A percentile compares a stretch with the other conserved stretches of the same genome.
Evolutionary conservation across 2,797 vertebrate genomes (phyloP).

Genomic region (Oceanodroma leucorhoa): DNA sequence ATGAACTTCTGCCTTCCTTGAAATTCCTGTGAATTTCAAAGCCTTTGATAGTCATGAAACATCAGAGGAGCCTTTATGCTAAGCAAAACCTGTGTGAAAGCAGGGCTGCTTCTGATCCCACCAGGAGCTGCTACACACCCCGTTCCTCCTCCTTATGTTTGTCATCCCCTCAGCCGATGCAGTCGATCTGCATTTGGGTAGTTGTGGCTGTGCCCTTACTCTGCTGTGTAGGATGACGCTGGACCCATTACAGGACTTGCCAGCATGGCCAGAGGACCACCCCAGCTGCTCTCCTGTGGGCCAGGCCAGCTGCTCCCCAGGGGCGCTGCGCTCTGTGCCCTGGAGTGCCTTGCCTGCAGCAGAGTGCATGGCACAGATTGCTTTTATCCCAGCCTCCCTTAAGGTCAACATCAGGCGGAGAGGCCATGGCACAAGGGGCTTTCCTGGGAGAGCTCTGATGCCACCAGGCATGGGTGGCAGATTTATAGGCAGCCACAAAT

Average conservation of each 20-base stretch:
- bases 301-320: background rate
- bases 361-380: accelerated
- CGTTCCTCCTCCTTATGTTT: background rate
- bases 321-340: background rate
- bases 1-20: constrained; percentile 53
- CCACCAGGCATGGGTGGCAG: background rate
- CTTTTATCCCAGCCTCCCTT: background rate
- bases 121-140: background rate
- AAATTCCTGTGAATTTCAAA: constrained; percentile 56
- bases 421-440: background rate
- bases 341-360: background rate
- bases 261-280: background rate
- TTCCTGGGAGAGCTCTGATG: background rate
- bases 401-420: background rate
- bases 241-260: background rate
- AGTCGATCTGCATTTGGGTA: background rate
- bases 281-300: background rate
- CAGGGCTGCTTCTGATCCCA: background rate
- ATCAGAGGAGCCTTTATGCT: constrained; percentile 54
- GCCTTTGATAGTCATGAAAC: constrained; percentile 41
- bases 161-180: background rate
- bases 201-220: background rate
- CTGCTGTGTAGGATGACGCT: background rate
- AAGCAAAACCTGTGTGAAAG: constrained; percentile 52
- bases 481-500: background rate